Conservation (phyloP, 1,140 invertebrate genomes). For the Muscidifurax raptorellus region DNA sequence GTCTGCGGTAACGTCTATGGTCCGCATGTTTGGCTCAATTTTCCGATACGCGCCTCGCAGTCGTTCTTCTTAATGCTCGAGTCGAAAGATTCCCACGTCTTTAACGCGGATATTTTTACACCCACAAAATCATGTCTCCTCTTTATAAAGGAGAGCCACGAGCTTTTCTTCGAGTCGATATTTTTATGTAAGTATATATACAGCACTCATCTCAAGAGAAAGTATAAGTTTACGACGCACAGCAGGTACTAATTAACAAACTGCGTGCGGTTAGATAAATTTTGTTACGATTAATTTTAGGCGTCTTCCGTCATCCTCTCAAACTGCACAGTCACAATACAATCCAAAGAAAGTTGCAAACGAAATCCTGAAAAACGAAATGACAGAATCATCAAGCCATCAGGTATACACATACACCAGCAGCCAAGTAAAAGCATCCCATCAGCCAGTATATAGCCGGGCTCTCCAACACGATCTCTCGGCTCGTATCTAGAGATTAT, state of each 20-base stretch:
- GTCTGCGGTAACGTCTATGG: too few species aligned
- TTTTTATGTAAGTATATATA: neutral
- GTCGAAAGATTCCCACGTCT: neutral
- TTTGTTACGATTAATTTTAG: too few species aligned
- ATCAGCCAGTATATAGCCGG: neutral
- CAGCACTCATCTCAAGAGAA: neutral
- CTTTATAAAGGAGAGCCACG: neutral
- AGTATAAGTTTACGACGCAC: neutral
- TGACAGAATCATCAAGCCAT: too few species aligned
- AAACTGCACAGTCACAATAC: too few species aligned
- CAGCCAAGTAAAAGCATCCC: too few species aligned
- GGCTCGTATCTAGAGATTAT: conserved; percentile 66
- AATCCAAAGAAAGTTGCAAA: too few species aligned
- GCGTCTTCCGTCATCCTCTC: too few species aligned
- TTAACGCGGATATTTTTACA: neutral
- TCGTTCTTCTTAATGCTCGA: neutral
- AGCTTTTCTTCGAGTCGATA: neutral
- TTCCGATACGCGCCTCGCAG: neutral
- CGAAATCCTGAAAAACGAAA: too few species aligned
- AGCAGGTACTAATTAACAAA: too few species aligned
- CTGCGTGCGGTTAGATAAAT: too few species aligned
- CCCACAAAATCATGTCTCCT: neutral
- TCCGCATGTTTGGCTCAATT: neutral
- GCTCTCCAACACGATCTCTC: neutral
- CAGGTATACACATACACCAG: too few species aligned